These are phyloP conservation scores for Ornithoptera alexandrae DNA, from an alignment of 2,888 invertebrate genomes.

Conservation along the genomic window DNA sequence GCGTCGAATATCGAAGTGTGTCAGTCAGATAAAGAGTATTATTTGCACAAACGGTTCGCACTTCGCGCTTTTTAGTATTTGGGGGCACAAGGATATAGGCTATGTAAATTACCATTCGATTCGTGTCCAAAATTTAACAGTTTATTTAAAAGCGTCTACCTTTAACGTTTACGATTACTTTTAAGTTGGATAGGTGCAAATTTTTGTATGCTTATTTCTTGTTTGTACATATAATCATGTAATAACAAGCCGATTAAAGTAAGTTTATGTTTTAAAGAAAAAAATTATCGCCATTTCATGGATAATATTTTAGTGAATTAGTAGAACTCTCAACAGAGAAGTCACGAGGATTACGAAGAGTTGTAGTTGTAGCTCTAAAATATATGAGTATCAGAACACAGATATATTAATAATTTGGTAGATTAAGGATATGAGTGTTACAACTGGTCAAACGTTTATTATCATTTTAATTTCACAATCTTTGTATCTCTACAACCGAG, in stretches of 20 bases:
- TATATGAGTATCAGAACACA: too few relatives aligned
- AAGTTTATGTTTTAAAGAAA: background rate
- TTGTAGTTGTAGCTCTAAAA: too few relatives aligned
- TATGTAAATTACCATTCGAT: constrained; percentile 18
- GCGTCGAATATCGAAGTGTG: constrained; percentile 39
- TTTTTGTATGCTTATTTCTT: constrained; percentile 1
- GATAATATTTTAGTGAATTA: too few relatives aligned
- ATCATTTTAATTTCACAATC: too few relatives aligned
- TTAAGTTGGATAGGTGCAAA: background rate
- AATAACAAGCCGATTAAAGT: background rate
- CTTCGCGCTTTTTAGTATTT: constrained; percentile 33
- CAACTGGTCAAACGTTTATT: too few relatives aligned
- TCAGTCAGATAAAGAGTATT: constrained; percentile 43
- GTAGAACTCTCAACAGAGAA: too few relatives aligned
- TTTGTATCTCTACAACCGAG: too few relatives aligned
- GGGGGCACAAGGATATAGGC: constrained; percentile 36
- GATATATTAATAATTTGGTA: too few relatives aligned
- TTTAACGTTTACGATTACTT: constrained; percentile 6
- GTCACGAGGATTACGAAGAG: too few relatives aligned
- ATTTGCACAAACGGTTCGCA: constrained; percentile 31
- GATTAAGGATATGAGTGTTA: too few relatives aligned
- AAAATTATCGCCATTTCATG: too few relatives aligned
- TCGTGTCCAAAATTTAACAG: constrained; percentile 4
- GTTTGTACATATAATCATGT: background rate
- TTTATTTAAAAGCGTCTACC: background rate